These are phyloP conservation scores for Setipinna tenuifilis DNA, from an alignment of 2,797 vertebrate genomes.

Conservation along the genomic window DNA sequence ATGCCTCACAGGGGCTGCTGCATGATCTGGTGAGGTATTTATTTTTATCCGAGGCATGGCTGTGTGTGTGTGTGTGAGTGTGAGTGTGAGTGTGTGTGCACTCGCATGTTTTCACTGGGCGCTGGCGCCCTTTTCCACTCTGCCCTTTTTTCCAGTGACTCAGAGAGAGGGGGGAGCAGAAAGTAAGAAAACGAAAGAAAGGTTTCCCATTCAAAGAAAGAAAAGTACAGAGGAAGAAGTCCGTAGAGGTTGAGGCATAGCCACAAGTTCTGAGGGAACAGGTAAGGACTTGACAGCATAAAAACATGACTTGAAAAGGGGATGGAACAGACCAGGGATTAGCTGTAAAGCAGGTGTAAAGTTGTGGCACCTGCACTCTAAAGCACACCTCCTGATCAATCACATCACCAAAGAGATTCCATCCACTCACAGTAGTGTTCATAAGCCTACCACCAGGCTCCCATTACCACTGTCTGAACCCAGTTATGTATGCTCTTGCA, in stretches of 20 bases:
- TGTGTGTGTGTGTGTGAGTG: too few species aligned
- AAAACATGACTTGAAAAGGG: too few species aligned
- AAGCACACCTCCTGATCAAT: too few species aligned
- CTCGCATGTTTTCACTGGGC: too few species aligned
- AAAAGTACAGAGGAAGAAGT: not conserved
- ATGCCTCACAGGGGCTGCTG: not conserved
- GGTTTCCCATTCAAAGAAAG: constrained; percentile 8
- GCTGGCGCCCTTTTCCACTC: not conserved
- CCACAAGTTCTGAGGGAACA: not conserved
- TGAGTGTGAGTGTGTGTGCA: too few species aligned
- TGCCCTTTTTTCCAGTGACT: constrained; percentile 9
- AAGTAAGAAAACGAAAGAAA: not conserved
- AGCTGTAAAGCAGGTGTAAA: not conserved
- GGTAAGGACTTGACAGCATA: not conserved
- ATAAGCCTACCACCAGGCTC: not conserved
- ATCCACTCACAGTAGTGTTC: not conserved
- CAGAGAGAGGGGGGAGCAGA: not conserved
- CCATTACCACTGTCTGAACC: too few species aligned
- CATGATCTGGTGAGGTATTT: constrained; percentile 25
- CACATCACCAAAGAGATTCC: too few species aligned
- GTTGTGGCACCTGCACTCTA: not conserved
- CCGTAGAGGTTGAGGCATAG: not conserved
- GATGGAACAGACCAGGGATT: too few species aligned
- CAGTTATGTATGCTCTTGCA: too few species aligned
- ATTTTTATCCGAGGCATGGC: not conserved